A percentile compares a stretch with the other conserved stretches of the same genome.
Conservation (phyloP, 2,797 vertebrate genomes). For the Pseudopleuronectes americanus region DNA sequence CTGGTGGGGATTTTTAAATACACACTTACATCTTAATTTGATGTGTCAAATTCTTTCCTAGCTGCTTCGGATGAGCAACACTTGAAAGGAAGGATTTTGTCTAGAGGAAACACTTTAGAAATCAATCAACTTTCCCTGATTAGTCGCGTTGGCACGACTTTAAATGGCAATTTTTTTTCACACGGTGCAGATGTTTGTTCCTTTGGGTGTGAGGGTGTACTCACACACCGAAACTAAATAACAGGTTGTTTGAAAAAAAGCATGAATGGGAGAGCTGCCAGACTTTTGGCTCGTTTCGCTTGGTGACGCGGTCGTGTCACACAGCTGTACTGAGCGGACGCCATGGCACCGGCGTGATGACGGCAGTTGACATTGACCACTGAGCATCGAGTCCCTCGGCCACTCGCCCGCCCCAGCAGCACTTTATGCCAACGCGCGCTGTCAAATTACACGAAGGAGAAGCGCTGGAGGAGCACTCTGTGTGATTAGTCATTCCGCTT, state of each 20-base stretch:
- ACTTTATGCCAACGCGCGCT: slow-evolving; percentile 66
- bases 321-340: slow-evolving; percentile 47
- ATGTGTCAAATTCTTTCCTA: slow-evolving; percentile 7
- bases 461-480: slow-evolving; percentile 73
- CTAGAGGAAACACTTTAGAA: background rate
- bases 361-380: slow-evolving; percentile 53
- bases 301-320: slow-evolving; percentile 35
- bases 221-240: no score
- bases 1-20: background rate
- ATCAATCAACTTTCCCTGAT: no score
- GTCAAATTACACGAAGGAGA: slow-evolving; percentile 83
- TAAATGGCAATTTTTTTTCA: no score
- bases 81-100: slow-evolving; percentile 15
- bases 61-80: slow-evolving; percentile 1
- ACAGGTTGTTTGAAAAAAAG: no score
- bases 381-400: slow-evolving; percentile 59
- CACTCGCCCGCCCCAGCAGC: slow-evolving; percentile 55
- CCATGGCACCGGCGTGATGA: slow-evolving; percentile 46
- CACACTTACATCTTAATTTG: background rate
- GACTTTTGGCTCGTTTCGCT: background rate
- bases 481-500: slow-evolving; percentile 81
- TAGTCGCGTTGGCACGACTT: no score
- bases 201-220: no score
- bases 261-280: no score
- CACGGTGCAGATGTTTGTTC: no score